These are phyloP conservation scores for Drosophila sproati DNA, from an alignment of 1,140 invertebrate species.

Conservation along the genomic window DNA sequence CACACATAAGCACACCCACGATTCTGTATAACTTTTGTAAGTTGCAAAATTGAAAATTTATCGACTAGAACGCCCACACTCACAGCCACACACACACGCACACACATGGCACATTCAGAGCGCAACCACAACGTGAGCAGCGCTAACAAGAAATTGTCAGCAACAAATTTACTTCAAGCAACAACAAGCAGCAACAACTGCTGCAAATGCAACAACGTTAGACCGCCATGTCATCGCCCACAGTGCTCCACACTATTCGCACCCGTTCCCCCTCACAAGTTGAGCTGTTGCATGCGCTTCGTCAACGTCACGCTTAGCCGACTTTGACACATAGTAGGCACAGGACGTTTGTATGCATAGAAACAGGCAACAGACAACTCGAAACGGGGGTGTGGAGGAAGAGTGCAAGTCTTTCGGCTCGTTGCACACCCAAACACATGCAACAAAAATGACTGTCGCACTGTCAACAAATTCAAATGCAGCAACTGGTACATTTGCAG, in stretches of 20 bases:
- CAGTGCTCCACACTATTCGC: slow-evolving; percentile 6
- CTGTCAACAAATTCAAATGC: slow-evolving; percentile 13
- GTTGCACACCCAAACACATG: slow-evolving; percentile 9
- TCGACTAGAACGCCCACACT: slow-evolving; percentile 71
- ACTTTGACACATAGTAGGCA: slow-evolving; percentile 75
- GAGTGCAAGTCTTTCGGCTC: neutral
- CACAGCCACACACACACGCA: slow-evolving; percentile 15
- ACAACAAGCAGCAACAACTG: slow-evolving; percentile 25
- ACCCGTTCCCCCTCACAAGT: slow-evolving; percentile 50
- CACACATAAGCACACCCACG: slow-evolving; percentile 12
- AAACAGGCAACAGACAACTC: slow-evolving; percentile 4
- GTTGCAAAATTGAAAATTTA: slow-evolving; percentile 79
- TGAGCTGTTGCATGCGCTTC: slow-evolving; percentile 79
- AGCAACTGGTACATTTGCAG: neutral
- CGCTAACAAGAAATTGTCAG: slow-evolving; percentile 80
- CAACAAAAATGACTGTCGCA: slow-evolving; percentile 11
- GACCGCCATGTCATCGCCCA: slow-evolving; percentile 38
- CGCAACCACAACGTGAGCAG: slow-evolving; percentile 62
- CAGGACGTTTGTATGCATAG: slow-evolving; percentile 47
- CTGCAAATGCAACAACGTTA: slow-evolving; percentile 32
- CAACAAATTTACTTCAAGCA: slow-evolving; percentile 66
- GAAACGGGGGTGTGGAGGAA: neutral
- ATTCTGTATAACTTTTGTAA: slow-evolving; percentile 24
- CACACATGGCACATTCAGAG: slow-evolving; percentile 12
- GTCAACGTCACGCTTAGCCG: slow-evolving; percentile 78